Conservation (phyloP, 2,113 vertebrate genomes). For the Prinia subflava region DNA sequence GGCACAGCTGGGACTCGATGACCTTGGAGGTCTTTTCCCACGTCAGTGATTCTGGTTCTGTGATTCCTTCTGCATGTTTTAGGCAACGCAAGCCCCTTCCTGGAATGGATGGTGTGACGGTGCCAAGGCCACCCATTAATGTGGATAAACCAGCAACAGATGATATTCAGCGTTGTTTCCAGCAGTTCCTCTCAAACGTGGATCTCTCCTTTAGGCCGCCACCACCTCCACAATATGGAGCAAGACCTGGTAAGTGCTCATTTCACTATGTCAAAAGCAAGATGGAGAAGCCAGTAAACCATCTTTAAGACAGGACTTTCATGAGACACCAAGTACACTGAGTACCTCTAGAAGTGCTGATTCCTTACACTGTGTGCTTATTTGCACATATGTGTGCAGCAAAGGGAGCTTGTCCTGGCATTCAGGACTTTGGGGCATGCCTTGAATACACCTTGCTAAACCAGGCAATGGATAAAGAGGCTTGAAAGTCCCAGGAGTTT, state of each 20-base stretch:
- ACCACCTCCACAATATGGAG: accelerated
- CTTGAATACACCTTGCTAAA: background rate
- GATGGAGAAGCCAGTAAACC: background rate
- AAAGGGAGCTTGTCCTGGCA: background rate
- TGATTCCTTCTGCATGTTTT: background rate
- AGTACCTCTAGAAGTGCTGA: background rate
- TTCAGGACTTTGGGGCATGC: background rate
- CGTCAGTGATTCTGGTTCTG: background rate
- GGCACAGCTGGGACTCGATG: accelerated
- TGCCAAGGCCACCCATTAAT: background rate
- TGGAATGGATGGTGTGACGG: accelerated
- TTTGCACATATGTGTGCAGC: background rate
- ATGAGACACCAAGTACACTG: background rate
- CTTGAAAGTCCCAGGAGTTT: background rate
- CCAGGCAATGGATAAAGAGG: background rate
- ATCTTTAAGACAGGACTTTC: background rate
- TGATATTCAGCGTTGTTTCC: accelerated
- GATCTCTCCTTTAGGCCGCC: accelerated
- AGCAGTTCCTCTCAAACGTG: background rate
- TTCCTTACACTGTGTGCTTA: background rate
- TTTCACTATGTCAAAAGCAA: background rate
- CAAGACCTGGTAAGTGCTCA: background rate
- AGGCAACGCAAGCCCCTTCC: accelerated
- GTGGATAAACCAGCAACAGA: background rate
- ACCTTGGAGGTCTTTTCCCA: background rate